These are phyloP conservation scores for Ceyx cyanopectus DNA, from an alignment of 2,113 vertebrate genomes.

Conservation along the genomic window DNA sequence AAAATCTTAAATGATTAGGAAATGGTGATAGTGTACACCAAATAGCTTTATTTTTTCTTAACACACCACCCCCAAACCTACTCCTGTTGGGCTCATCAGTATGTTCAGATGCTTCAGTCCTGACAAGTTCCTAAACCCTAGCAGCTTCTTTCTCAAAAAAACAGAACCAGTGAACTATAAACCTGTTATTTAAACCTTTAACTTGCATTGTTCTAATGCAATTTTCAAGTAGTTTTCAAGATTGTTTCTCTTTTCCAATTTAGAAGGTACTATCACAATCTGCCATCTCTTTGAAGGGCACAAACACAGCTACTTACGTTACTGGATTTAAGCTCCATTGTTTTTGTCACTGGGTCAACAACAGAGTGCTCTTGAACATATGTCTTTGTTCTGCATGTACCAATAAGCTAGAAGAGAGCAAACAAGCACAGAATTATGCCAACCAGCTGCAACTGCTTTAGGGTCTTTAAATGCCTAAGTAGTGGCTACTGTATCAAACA, in stretches of 20 bases:
- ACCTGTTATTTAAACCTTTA: not conserved
- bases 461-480: not conserved
- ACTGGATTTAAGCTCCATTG: constrained; percentile 91
- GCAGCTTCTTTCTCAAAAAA: not conserved
- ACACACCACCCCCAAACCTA: not conserved
- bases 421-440: not conserved
- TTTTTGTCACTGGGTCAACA: constrained; percentile 88
- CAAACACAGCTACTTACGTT: constrained; percentile 85
- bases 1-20: not conserved
- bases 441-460: not conserved
- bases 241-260: not conserved
- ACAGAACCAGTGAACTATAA: not conserved
- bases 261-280: not conserved
- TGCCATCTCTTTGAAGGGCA: not conserved
- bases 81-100: not conserved
- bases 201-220: not conserved
- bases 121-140: not conserved
- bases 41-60: not conserved
- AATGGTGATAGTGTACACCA: not conserved
- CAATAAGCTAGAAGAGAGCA: constrained; percentile 85
- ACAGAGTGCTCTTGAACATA: constrained; percentile 95
- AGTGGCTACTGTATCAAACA: not conserved
- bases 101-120: not conserved
- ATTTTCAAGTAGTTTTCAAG: not conserved
- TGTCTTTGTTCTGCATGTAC: constrained; percentile 86